Evolutionary conservation across 2,888 invertebrate species (phyloP), one percentile per base, ranked within the genome.

Genomic region (Synergus laeviventris): DNA sequence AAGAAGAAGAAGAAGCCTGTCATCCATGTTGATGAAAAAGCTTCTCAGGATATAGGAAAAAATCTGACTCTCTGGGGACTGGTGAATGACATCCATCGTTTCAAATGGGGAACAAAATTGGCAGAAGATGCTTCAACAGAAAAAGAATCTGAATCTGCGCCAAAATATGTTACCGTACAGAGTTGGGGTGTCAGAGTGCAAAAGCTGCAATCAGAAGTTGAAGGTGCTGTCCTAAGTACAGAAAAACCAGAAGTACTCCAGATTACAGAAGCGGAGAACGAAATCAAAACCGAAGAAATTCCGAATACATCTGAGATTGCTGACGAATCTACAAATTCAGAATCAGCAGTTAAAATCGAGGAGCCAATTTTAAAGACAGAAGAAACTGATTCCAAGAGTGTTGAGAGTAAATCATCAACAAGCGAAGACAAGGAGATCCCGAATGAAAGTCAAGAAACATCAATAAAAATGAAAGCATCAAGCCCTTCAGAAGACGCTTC

Each of bases 101-200:
- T 36, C 36, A n/a, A 84, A n/a, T 86, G 86, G 88, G 87, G 86
- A 74, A 85, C 85, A 21, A 87, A 80, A 79, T 73, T 83, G 60
- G 74, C 81, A 31, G 81, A 84, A 36, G 62, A 73, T n/a, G 64
- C 74, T 18, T 76, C 75, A 18, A 42, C 70, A 74, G 73, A 73
- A 16, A 81, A 84, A 76, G 74, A 82, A 62, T 76, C 77, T 14
- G 21, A 9, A 18, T 16, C 18, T 16, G 21, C 39, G 5, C 75
- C 81, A 56, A 79, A 66, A 54, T 83, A 81, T 74, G 73, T 83
- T 14, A 74, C 79, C 36, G 78, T 79, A 59, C 77, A 76, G 42
- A 79, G 81, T 73, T 86, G 83, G 86, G 84, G 83, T 8, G 82
- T 86, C 18, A 82, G 79, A 38, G 36, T 77, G 38, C 75, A 75